phyloP scores from a whole-genome alignment of 2,797 vertebrate genomes.

The Gallinago solitaria region DNA sequence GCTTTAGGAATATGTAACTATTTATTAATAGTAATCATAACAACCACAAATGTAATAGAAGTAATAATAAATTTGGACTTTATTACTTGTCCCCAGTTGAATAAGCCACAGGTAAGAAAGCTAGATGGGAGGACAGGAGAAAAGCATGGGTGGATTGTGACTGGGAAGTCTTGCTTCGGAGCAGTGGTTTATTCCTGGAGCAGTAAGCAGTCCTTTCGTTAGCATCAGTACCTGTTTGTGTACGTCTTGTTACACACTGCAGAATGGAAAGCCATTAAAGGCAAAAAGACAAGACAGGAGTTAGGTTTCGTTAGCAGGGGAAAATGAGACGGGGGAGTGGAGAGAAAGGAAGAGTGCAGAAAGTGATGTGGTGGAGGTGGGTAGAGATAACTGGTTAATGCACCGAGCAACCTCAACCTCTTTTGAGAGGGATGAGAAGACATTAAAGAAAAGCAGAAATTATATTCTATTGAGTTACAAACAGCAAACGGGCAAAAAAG shows the following conservation, averaged over 20 bases:
- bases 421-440: neutral
- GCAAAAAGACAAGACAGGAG: neutral
- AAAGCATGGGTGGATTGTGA: neutral
- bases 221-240: neutral
- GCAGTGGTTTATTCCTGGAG: neutral
- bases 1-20: neutral
- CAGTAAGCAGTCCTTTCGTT: neutral
- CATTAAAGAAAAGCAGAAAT: neutral
- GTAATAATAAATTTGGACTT: neutral
- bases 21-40: neutral
- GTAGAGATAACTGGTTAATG: neutral
- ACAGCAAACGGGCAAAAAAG: neutral
- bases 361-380: neutral
- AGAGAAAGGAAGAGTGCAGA: neutral
- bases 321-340: neutral
- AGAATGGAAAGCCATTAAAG: neutral
- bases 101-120: neutral
- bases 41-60: neutral
- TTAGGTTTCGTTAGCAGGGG: neutral
- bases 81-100: neutral
- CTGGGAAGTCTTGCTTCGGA: neutral
- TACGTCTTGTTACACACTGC: neutral
- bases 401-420: neutral
- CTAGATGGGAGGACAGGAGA: neutral
- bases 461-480: neutral